Base-by-base conservation (phyloP, 2,113 vertebrate genomes). In the Manacus vitellinus region DNA sequence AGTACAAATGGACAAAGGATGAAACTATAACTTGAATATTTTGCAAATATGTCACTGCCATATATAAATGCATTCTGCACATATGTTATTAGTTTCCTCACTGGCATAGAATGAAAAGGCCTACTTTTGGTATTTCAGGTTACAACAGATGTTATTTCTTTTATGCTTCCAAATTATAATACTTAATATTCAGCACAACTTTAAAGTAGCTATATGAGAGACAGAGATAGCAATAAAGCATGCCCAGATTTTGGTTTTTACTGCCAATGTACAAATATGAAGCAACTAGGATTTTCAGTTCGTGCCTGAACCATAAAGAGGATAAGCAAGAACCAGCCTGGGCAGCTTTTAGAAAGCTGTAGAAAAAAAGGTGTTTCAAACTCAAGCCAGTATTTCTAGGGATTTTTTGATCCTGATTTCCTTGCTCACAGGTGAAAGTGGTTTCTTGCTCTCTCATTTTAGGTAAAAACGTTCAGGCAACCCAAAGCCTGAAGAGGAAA, bases 131-230 rank as follows among this genome's bases (percentile, higher is more conserved):
- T 93, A 86, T 94, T 94, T 86, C 88, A 92, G 90, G 70, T 95
- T 96, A 78, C 49, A 92, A 76, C 72, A 94, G 88, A 91, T 80
- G 83, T 84, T 94, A 65, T 65, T 96, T 95, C 61, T 92, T 92
- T 85, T 62, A 12, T 77, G 56, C 73, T 74, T 92, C 59, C 56
- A 93, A 92, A 83, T 96, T 73, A 80, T 33, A 33, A 47, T 85
- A 66, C 44, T 94, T 95, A 79, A 85, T 85, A 88, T 85, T 93
- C 58, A 91, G 70, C 51, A 79, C 46, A 49, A 59, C 85, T 93
- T 92, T 79, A 54, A 90, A 76, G 81, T 70, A 74, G 59, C 33
- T 92, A 3, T 77, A 59, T 67, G 37, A 86, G 61, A 91, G 79
- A 56, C 35, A 79, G 39, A 89, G 56, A 77, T 27, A 86, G 67